Base-by-base conservation (phyloP, 1,140 invertebrate species). In the Drosophila tropicalis region DNA sequence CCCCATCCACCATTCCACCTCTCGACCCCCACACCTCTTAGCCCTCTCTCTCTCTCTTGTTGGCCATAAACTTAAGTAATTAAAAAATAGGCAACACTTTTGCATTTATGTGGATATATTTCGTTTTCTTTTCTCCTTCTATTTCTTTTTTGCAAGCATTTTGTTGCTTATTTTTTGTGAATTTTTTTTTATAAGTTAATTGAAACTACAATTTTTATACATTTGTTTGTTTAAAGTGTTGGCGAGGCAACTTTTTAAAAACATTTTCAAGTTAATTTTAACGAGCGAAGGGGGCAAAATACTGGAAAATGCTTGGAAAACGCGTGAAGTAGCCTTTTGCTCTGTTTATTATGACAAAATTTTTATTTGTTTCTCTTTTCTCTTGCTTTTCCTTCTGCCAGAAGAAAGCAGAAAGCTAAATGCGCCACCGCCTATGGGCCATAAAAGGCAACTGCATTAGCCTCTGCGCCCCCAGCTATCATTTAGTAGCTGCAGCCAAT, bases 291-390 rank as follows among this genome's bases (percentile, higher is more conserved):
- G 44, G 44, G 44, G 17, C 17, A 12, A 51, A 22, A 51, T 51
- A 19, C 44, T 22, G 44, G 15, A 17, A 51, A 62, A 74, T 75
- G 40, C 55, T 56, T 40, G 57, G 32, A 56, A 55, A 68, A 71
- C 67, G 73, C 66, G 40, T 57, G 62, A 40, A 9, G 29, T 61
- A 39, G 29, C 25, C 13, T 32, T 40, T 57, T 29, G 13, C 62
- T 66, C 72, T 68, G 79, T 87, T 87, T 87, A 87, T 86, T 83
- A 86, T 87, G 83, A 87, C 83, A 73, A 39, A 39, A 13, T 69
- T 86, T 87, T 87, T 87, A 87, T 87, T 79, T 89, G 82, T 82
- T 86, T 86, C 60, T 64, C 41, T 76, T 82, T 86, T 86, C 62
- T 67, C 39, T 76, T 67, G 72, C 57, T 54, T 54, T 39, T 56